A percentile compares a stretch with the other conserved stretches of the same genome.
Evolutionary conservation across 2,888 invertebrate genomes (phyloP).

Genomic region (Pyrocoelia pectoralis): DNA sequence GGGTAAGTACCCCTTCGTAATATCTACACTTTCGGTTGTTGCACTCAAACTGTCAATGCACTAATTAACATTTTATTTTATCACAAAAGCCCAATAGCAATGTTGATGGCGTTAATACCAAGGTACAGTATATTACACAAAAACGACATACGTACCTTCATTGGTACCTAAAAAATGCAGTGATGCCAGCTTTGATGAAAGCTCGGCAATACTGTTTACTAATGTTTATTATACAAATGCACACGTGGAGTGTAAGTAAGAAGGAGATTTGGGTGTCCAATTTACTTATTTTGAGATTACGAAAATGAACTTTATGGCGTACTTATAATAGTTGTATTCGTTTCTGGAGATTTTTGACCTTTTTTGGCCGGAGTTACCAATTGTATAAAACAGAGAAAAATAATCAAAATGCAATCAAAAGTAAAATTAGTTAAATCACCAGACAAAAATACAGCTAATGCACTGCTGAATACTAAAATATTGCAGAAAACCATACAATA

Average conservation of each 20-base stretch:
- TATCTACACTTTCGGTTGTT: constrained; percentile 9
- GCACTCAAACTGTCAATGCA: constrained; percentile 38
- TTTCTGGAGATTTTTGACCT: not conserved
- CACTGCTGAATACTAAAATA: too few relatives aligned
- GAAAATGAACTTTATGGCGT: too few relatives aligned
- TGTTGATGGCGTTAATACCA: constrained; percentile 91
- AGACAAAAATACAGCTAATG: too few relatives aligned
- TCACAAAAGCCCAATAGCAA: constrained; percentile 79
- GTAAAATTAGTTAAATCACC: too few relatives aligned
- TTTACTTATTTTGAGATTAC: too few relatives aligned
- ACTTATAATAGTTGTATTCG: too few relatives aligned
- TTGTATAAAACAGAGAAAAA: too few relatives aligned
- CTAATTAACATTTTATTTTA: constrained; percentile 50
- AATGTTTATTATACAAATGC: not conserved
- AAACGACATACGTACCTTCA: too few relatives aligned
- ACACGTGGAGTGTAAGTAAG: not conserved
- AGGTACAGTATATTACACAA: constrained; percentile 75
- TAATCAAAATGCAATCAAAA: too few relatives aligned
- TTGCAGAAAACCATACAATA: too few relatives aligned
- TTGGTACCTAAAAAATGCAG: too few relatives aligned
- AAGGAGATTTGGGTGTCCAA: not conserved
- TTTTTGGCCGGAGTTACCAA: too few relatives aligned
- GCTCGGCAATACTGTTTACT: not conserved
- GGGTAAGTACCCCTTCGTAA: constrained; percentile 62
- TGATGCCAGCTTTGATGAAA: not conserved